These are phyloP conservation scores for Halocynthia aurantium DNA, from an alignment of 23 tunicate genomes.

Conservation along the genomic window DNA sequence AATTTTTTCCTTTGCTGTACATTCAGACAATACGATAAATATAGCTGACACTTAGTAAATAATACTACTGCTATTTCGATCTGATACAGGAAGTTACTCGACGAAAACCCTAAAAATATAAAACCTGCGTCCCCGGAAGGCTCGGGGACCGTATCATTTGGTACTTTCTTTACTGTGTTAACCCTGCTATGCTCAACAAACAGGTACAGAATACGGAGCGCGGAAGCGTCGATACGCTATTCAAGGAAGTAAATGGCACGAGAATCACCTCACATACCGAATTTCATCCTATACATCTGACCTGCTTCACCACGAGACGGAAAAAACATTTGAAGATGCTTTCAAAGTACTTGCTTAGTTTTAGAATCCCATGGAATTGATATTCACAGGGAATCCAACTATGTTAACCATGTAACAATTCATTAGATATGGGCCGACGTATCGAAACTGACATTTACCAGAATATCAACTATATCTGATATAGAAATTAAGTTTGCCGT, in stretches of 20 bases:
- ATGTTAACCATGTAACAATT: not conserved
- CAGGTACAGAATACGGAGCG: slow-evolving; percentile 59
- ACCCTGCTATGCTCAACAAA: too few species aligned
- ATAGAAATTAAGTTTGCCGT: slow-evolving; percentile 60
- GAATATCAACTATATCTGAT: slow-evolving; percentile 20
- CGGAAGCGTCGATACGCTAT: slow-evolving; percentile 64
- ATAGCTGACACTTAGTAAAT: too few species aligned
- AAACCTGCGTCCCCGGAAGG: too few species aligned
- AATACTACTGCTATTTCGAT: too few species aligned
- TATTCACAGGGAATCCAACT: too few species aligned
- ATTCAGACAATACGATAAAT: too few species aligned
- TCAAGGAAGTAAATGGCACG: slow-evolving; percentile 66
- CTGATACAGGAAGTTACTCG: too few species aligned
- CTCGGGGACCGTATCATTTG: too few species aligned
- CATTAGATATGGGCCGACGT: slow-evolving; percentile 66
- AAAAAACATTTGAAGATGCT: slow-evolving; percentile 42
- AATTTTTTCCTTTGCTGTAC: too few species aligned
- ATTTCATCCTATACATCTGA: slow-evolving; percentile 30
- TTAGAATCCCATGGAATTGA: too few species aligned
- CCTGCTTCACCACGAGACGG: slow-evolving; percentile 18
- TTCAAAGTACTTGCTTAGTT: slow-evolving; percentile 30
- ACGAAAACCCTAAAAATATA: too few species aligned
- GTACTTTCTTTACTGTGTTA: too few species aligned
- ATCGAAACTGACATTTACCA: slow-evolving; percentile 41
- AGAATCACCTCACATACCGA: slow-evolving; percentile 42